These are phyloP conservation scores for Orussus abietinus DNA, from an alignment of 1,140 invertebrate genomes.

Conservation along the genomic window DNA sequence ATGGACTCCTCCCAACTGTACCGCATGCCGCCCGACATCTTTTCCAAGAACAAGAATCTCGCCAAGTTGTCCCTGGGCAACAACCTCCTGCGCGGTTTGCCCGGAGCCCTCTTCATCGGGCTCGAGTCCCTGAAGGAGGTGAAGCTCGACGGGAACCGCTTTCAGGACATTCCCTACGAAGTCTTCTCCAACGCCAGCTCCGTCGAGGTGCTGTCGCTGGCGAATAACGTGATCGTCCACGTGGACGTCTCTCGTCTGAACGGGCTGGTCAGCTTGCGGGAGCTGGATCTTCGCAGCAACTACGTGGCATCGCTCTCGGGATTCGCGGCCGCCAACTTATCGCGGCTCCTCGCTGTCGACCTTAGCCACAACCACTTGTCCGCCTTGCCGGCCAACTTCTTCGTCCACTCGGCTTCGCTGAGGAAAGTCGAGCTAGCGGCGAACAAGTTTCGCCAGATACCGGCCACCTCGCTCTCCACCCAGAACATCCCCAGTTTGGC, in stretches of 20 bases:
- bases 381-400: slow-evolving; percentile 77
- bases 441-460: slow-evolving; percentile 79
- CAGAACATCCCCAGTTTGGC: slow-evolving; percentile 67
- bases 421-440: slow-evolving; percentile 73
- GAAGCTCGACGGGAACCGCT: slow-evolving; percentile 68
- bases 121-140: slow-evolving; percentile 72
- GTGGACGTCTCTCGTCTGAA: slow-evolving; percentile 52
- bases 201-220: slow-evolving; percentile 68
- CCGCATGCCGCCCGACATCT: slow-evolving; percentile 64
- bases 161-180: slow-evolving; percentile 72
- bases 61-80: slow-evolving; percentile 66
- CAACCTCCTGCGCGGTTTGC: slow-evolving; percentile 64
- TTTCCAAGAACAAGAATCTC: slow-evolving; percentile 74
- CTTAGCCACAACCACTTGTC: slow-evolving; percentile 70
- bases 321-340: slow-evolving; percentile 71
- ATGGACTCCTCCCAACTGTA: slow-evolving; percentile 67
- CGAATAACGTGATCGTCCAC: slow-evolving; percentile 66
- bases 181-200: slow-evolving; percentile 70
- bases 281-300: slow-evolving; percentile 73
- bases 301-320: slow-evolving; percentile 70
- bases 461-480: slow-evolving; percentile 72
- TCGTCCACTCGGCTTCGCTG: slow-evolving; percentile 66
- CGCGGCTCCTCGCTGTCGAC: slow-evolving; percentile 67
- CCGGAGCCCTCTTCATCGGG: slow-evolving; percentile 64
- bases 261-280: slow-evolving; percentile 57